A percentile compares a stretch with the other conserved stretches of the same genome.
These are phyloP conservation scores for Hoplodrina blanda DNA, from an alignment of 2,888 invertebrate genomes.

Conservation along the genomic window DNA sequence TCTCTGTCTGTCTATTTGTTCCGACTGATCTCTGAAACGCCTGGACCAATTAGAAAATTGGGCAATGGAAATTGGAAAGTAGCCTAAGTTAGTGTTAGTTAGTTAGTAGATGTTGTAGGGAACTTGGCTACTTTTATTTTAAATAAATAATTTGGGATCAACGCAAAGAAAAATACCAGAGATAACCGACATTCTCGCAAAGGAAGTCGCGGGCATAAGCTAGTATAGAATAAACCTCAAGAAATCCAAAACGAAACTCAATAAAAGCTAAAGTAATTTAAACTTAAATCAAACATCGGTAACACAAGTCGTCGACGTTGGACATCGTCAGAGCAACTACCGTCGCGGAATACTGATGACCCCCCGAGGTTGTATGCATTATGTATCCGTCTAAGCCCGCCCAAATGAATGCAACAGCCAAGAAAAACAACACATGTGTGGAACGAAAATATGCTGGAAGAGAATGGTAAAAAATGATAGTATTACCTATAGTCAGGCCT, in stretches of 20 bases:
- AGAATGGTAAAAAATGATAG: slow-evolving; percentile 50
- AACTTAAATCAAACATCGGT: slow-evolving; percentile 65
- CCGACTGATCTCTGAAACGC: too few relatives aligned
- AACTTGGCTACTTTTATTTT: too few relatives aligned
- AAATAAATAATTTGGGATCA: too few relatives aligned
- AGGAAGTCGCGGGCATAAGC: too few relatives aligned
- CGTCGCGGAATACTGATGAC: slow-evolving; percentile 85
- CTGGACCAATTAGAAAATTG: too few relatives aligned
- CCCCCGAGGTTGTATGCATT: slow-evolving; percentile 85
- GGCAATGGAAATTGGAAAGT: too few relatives aligned
- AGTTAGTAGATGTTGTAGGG: too few relatives aligned
- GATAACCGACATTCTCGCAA: too few relatives aligned
- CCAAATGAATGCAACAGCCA: slow-evolving; percentile 87
- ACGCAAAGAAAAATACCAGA: too few relatives aligned
- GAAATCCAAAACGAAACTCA: slow-evolving; percentile 38
- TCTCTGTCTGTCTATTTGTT: too few relatives aligned
- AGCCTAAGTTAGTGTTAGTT: too few relatives aligned
- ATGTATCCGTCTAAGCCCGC: slow-evolving; percentile 87
- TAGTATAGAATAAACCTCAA: background rate
- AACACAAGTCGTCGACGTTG: slow-evolving; percentile 65
- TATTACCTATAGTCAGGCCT: too few relatives aligned
- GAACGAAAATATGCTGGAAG: slow-evolving; percentile 47
- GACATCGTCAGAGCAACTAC: slow-evolving; percentile 72
- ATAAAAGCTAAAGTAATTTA: slow-evolving; percentile 65
- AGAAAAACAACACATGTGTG: slow-evolving; percentile 79